These are phyloP conservation scores for Agrochola lota DNA, from an alignment of 2,888 invertebrate genomes.

Conservation along the genomic window DNA sequence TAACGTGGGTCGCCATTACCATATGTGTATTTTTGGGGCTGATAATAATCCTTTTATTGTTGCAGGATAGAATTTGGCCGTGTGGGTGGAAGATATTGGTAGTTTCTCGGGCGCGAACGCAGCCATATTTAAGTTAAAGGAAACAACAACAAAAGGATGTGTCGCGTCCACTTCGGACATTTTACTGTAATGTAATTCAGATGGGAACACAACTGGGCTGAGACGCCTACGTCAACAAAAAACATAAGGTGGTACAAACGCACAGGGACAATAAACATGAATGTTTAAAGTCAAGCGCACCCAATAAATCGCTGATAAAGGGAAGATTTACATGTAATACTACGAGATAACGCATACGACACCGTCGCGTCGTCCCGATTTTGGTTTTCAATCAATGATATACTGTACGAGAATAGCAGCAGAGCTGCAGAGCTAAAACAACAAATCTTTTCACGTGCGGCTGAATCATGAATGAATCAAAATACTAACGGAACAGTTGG, in stretches of 20 bases:
- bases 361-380: conserved; percentile 79
- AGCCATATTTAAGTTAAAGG: conserved; percentile 73
- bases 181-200: conserved; percentile 80
- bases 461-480: conserved; percentile 78
- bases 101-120: conserved; percentile 71
- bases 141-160: conserved; percentile 78
- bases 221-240: conserved; percentile 86
- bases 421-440: conserved; percentile 57
- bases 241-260: conserved; percentile 78
- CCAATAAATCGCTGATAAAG: conserved; percentile 88
- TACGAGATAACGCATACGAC: conserved; percentile 79
- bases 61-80: conserved; percentile 81
- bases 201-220: conserved; percentile 80
- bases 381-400: conserved; percentile 74
- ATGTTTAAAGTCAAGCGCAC: conserved; percentile 83
- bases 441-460: conserved; percentile 62
- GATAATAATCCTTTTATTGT: conserved; percentile 81
- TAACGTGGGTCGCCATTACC: conserved; percentile 83
- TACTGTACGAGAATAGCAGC: conserved; percentile 62
- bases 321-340: conserved; percentile 82
- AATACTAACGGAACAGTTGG: conserved; percentile 74
- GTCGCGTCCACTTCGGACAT: conserved; percentile 73
- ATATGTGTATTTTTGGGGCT: conserved; percentile 77
- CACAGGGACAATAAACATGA: conserved; percentile 82
- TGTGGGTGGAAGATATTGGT: conserved; percentile 84